Evolutionary conservation across 2,888 invertebrate genomes (phyloP).

Genomic region (Drosophila yooni): DNA sequence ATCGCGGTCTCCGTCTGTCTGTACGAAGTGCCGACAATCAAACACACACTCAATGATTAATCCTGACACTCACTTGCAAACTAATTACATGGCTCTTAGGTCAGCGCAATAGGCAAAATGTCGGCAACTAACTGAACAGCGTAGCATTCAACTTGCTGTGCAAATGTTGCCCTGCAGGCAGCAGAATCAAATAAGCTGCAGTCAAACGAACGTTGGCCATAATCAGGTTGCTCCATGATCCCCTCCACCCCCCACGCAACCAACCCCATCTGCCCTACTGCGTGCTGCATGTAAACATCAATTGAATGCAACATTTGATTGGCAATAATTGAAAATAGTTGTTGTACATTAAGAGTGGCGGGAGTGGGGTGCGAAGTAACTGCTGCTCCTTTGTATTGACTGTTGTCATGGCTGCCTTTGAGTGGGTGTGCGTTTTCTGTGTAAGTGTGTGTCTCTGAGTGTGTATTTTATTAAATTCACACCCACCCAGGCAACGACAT

Average conservation of each 20-base stretch:
- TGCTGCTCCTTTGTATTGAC: constrained; percentile 53
- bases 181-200: constrained; percentile 57
- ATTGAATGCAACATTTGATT: constrained; percentile 84
- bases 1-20: constrained; percentile 16
- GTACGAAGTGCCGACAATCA: constrained; percentile 73
- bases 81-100: constrained; percentile 81
- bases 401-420: constrained; percentile 75
- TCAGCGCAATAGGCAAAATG: constrained; percentile 37
- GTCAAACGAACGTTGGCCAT: constrained; percentile 58
- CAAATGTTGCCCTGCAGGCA: constrained; percentile 35
- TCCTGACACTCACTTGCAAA: constrained; percentile 81
- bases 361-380: neutral
- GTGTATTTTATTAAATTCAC: constrained; percentile 79
- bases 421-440: constrained; percentile 2
- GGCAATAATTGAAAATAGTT: constrained; percentile 84
- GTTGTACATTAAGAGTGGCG: constrained; percentile 69
- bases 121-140: constrained; percentile 1
- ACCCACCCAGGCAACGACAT: constrained; percentile 57
- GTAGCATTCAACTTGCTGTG: constrained; percentile 7
- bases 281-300: constrained; percentile 77
- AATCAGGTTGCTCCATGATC: constrained; percentile 62
- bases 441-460: constrained; percentile 24
- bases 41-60: constrained; percentile 80
- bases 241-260: neutral
- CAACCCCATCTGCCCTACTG: neutral